Conservation (phyloP, 2,113 vertebrate species). For the Cathartes aura region DNA sequence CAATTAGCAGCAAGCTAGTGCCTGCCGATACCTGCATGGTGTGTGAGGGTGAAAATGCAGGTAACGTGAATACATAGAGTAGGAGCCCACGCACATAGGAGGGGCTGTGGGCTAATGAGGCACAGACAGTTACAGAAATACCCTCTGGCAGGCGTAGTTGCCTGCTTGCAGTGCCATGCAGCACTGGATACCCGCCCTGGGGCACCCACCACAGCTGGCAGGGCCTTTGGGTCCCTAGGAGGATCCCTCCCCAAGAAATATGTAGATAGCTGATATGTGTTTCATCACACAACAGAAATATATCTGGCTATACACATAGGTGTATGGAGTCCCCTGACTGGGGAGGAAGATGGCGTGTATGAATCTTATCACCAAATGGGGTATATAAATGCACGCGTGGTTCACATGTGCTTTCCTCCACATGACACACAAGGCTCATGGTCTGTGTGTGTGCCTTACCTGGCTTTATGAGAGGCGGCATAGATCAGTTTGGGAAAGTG, state of each 20-base stretch:
- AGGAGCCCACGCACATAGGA: not conserved
- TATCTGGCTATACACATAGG: rapidly evolving
- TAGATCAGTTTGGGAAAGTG: not conserved
- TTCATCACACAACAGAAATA: not conserved
- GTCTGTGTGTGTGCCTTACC: not conserved
- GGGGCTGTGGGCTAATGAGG: not conserved
- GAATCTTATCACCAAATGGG: not conserved
- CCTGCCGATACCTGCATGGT: not conserved
- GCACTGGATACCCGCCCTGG: rapidly evolving
- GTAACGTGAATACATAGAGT: not conserved
- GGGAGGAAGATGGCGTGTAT: not conserved
- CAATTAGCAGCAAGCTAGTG: not conserved
- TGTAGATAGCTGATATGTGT: not conserved
- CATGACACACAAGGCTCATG: not conserved
- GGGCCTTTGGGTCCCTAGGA: not conserved
- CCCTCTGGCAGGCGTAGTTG: not conserved
- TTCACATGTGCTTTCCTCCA: not conserved
- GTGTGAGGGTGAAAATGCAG: not conserved
- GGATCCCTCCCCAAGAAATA: not conserved
- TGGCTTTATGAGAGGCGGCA: not conserved
- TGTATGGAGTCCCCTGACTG: not conserved
- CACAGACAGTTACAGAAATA: not conserved
- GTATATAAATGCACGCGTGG: rapidly evolving
- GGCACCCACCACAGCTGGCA: not conserved
- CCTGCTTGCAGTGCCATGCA: not conserved